Evolutionary conservation across 2,113 vertebrate species (phyloP).

Genomic region (Scalopus aquaticus): DNA sequence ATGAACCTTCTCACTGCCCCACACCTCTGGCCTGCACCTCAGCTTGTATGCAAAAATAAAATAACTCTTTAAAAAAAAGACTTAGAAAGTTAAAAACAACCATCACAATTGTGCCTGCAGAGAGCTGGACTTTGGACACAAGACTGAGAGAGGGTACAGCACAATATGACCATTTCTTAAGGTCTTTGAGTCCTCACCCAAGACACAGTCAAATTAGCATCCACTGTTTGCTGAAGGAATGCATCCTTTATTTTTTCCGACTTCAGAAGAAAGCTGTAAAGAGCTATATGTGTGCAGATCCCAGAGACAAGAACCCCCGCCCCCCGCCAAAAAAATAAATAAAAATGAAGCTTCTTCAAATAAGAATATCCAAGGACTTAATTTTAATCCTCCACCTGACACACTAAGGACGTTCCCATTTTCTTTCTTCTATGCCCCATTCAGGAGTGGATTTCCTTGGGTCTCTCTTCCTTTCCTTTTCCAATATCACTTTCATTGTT

Average conservation of each 20-base stretch:
- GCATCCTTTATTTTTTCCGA: slow-evolving; percentile 22
- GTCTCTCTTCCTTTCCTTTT: slow-evolving; percentile 73
- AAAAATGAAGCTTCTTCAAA: not conserved
- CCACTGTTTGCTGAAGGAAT: not conserved
- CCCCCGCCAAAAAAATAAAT: not conserved
- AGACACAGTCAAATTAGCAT: not conserved
- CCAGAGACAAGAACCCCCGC: slow-evolving; percentile 33
- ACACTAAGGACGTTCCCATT: slow-evolving; percentile 63
- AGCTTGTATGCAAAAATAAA: too few species aligned
- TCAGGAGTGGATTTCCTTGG: slow-evolving; percentile 22
- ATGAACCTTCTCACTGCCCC: too few species aligned
- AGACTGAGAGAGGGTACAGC: not conserved
- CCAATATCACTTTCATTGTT: slow-evolving; percentile 68
- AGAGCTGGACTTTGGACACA: not conserved
- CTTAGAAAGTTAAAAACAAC: not conserved
- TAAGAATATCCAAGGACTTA: slow-evolving; percentile 26
- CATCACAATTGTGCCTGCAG: not conserved
- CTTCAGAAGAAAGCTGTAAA: not conserved
- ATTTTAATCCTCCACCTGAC: slow-evolving; percentile 59
- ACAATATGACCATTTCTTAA: not conserved
- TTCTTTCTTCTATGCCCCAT: slow-evolving; percentile 51
- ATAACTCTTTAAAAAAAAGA: too few species aligned
- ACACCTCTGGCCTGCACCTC: too few species aligned
- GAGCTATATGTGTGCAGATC: not conserved
- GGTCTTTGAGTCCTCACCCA: not conserved